Percentiles rank a stretch among this genome's conserved stretches.
phyloP scores from a whole-genome alignment of 2,888 invertebrate genomes.

The Lepidonotus clava region DNA sequence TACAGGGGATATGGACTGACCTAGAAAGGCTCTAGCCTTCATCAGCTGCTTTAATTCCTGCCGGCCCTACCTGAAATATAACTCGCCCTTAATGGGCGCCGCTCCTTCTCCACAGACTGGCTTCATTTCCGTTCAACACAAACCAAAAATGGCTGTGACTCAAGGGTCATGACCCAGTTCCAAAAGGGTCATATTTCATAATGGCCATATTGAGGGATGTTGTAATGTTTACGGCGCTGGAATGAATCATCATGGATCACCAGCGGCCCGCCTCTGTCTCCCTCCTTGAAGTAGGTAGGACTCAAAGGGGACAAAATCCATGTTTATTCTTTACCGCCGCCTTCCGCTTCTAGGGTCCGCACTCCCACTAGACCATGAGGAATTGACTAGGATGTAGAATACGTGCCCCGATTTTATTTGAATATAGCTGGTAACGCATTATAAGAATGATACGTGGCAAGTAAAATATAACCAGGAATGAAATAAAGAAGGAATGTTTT shows the following conservation, averaged over 20 bases:
- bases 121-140: slow-evolving; percentile 53
- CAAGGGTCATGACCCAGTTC: slow-evolving; percentile 51
- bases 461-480: too few species aligned
- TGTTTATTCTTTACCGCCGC: too few species aligned
- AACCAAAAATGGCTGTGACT: slow-evolving; percentile 52
- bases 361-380: too few species aligned
- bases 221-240: slow-evolving; percentile 38
- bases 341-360: too few species aligned
- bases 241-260: slow-evolving; percentile 50
- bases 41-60: slow-evolving; percentile 44
- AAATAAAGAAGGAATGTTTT: too few species aligned
- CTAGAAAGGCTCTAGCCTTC: background rate
- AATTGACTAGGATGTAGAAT: too few species aligned
- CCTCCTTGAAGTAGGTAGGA: too few species aligned
- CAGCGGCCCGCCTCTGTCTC: background rate
- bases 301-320: too few species aligned
- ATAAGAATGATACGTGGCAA: too few species aligned
- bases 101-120: background rate
- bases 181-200: slow-evolving; percentile 49
- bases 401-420: too few species aligned
- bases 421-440: too few species aligned
- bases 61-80: slow-evolving; percentile 37
- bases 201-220: slow-evolving; percentile 52
- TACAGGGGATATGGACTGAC: slow-evolving; percentile 30
- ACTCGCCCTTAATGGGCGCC: slow-evolving; percentile 46